Conservation (phyloP, 2,797 vertebrate species). For the Darevskia nairensis region DNA sequence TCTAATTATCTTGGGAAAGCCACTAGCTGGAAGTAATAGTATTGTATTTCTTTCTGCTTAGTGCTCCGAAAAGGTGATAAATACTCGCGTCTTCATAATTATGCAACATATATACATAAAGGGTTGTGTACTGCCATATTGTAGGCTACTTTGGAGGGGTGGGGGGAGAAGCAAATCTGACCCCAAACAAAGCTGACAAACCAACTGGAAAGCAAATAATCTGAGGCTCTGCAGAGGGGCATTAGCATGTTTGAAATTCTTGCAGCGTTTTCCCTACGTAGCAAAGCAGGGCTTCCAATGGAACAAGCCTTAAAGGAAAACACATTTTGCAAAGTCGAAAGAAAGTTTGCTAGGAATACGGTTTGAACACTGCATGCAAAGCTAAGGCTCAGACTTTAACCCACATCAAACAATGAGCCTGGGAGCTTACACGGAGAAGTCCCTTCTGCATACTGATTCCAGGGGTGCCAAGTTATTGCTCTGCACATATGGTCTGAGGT, state of each 20-base stretch:
- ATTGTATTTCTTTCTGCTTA: conserved; percentile 86
- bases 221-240: conserved; percentile 68
- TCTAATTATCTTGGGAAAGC: conserved; percentile 89
- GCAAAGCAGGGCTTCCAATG: conserved; percentile 63
- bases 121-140: conserved; percentile 71
- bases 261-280: conserved; percentile 70
- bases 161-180: conserved; percentile 10
- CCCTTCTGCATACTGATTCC: conserved; percentile 10
- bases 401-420: conserved; percentile 57
- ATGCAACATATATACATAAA: conserved; percentile 84
- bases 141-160: conserved; percentile 46
- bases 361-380: conserved; percentile 55
- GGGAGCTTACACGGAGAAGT: conserved; percentile 27
- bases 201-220: conserved; percentile 67
- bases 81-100: conserved; percentile 83
- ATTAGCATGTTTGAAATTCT: conserved; percentile 68
- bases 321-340: conserved; percentile 62
- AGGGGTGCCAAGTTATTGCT: conserved; percentile 39
- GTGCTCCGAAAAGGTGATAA: conserved; percentile 86
- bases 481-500: conserved; percentile 44
- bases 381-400: conserved; percentile 54
- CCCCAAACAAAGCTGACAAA: conserved; percentile 68
- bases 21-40: conserved; percentile 85
- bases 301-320: conserved; percentile 74
- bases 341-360: conserved; percentile 44